Evolutionary conservation across 2,113 vertebrate genomes (phyloP), one percentile per base, ranked within the genome.

Genomic region (Leptobrachium ailaonicum): DNA sequence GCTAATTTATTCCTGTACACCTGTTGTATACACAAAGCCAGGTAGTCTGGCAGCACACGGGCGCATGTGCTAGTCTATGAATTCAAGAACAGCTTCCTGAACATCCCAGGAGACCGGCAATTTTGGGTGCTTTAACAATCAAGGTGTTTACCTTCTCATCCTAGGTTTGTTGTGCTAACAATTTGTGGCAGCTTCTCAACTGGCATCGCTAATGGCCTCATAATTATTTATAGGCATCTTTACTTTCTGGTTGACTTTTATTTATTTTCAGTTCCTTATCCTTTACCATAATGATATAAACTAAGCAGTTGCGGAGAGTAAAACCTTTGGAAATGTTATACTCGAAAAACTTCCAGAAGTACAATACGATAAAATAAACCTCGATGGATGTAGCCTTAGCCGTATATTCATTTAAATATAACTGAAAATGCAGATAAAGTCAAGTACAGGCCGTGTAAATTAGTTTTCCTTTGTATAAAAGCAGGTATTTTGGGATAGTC

Each of bases 1-100:
- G 95, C 88, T 96, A 97, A 97, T 96, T 91, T 94, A 95, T 95
- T 92, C 94, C 83, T 87, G 87, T 87, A 93, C 92, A 95, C 94
- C 93, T 95, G 92, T 85, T 91, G 41, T 85, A 85, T 82, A 83
- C 80, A 83, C 73, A 83, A 89, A 95, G 89, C 93, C 94, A 95
- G 94, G 94, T 95, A 95, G 93, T 68, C 88, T 85, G 91, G 80
- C 85, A 63, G 54, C 79, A 85, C 83, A 86, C 83, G 86, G 86
- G 83, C 85, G 85, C 43, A 32, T 79, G 62, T 91, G 69, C 87
- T 66, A 71, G 87, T 86, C 90, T 90, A 85, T 80, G 85, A 42
- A 76, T 1, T 4, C 85, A 87, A 60, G 50, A 85, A 87, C 84
- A 89, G 87, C 87, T 87, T 86, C 84, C 87, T 89, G 83, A 88